Evolutionary conservation across 2,113 vertebrate species (phyloP), one percentile per base, ranked within the genome.

Genomic region (Corythoichthys intestinalis): DNA sequence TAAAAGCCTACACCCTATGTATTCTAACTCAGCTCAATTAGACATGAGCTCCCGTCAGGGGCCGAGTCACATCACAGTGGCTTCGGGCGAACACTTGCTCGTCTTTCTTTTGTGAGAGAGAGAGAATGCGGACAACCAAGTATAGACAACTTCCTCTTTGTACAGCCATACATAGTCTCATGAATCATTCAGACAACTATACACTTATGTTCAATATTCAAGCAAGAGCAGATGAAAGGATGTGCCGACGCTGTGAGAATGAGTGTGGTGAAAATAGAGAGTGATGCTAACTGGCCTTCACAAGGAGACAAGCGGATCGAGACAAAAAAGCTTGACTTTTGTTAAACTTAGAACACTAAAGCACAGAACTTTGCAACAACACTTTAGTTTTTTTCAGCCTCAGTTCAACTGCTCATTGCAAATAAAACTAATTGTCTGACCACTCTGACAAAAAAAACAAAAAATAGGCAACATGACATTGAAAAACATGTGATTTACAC

Each of bases 1-100:
- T 87, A 86, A 85, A 87, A 86, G 83, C 85, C 78, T 86, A 89
- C 85, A 87, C 73, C 73, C 76, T 72, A 85, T 87, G 83, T 85
- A 88, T 89, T 91, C 85, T 82, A 83, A 85, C 81, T 81, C 73
- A 39, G 74, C 77, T 84, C 80, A 79, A 75, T 82, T 87, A 83
- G 85, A 87, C 78, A 85, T 79, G 80, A 85, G 80, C 81, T 78
- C 78, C 77, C 81, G 84, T 78, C 53, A 0, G 82, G 81, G 78
- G 59, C 77, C 77, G 78, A 76, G 72, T 78, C 28, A 57, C 34
- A 57, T 57, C 4, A 65, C 78, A 74, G 47, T 72, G 59, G 80
- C 87, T 89, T 76, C 73, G 78, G 81, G 86, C 83, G 74, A 76
- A 74, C 64, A 77, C 74, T 80, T 74, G 79, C 81, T 85, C 81